Evolutionary conservation across 2,888 invertebrate genomes (phyloP), one percentile per base, ranked within the genome.

Genomic region (Idaea dimidiata): DNA sequence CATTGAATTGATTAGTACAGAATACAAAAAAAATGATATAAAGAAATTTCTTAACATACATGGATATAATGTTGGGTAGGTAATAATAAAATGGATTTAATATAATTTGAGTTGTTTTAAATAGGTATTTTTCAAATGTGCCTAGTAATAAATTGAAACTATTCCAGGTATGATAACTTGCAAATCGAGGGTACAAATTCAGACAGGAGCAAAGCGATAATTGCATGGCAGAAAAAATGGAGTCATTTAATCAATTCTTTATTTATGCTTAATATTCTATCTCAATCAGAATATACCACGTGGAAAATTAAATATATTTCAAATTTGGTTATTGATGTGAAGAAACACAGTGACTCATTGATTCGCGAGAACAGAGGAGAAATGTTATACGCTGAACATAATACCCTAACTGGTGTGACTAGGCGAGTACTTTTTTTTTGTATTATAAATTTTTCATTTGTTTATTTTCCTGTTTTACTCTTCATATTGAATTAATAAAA

Each of bases 221-320:
- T 70, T 6, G 59, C 60, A 60, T 70, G 69, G 66, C 43, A 53
- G 31, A 61, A 55, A 4, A 10, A 66, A 16, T 70, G 69, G 69
- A 31, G 62, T 5, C 59, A 53, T 0, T 66, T 70, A 24, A 31
- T 70, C 6, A 66, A 70, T 57, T 43, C 65, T 8, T 16, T 70
- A 5, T 31, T 70, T 10, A 65, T 67, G 53, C 56, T 67, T 0
- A 61, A 62, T 17, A 43, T 59, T 1, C 53, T 70, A 57, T 59
- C 60, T 0, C 32, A 17, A 54, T 59, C 65, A 18, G 17, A 63
- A 32, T 57, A 59, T 16, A 62, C 62, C 10, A 16, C 65, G 3
- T 63, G 65, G 6, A 43, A 7, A 8, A 58, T 66, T 0, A 63
- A 61, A 59, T 59, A 16, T 17, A 70, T 70, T 16, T 62, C 59